Conservation (phyloP, 2,113 vertebrate species). For the Arizona elegans region DNA sequence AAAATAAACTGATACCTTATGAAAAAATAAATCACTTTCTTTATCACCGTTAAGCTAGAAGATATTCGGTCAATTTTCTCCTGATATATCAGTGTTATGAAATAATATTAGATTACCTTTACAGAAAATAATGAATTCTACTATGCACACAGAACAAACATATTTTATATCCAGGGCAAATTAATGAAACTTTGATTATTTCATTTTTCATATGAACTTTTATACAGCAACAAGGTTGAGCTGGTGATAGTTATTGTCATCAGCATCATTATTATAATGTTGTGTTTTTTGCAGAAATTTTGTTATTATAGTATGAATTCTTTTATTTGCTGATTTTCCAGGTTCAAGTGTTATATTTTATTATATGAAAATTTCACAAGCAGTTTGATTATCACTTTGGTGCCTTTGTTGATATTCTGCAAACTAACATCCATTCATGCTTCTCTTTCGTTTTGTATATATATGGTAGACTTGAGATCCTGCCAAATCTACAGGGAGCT, state of each 20-base stretch:
- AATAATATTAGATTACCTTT: background rate
- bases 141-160: background rate
- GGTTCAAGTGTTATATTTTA: slow-evolving; percentile 49
- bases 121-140: background rate
- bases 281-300: background rate
- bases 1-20: background rate
- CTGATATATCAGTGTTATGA: background rate
- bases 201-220: slow-evolving; percentile 2
- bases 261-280: background rate
- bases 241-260: background rate
- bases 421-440: slow-evolving; percentile 47
- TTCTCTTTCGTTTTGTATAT: slow-evolving; percentile 47
- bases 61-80: background rate
- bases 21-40: slow-evolving; percentile 18
- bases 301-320: background rate
- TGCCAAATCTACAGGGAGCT: too few relatives aligned
- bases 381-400: slow-evolving; percentile 55
- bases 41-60: background rate
- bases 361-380: slow-evolving; percentile 52
- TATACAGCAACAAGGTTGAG: background rate
- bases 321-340: slow-evolving; percentile 24
- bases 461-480: too few relatives aligned
- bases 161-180: background rate
- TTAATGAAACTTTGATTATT: slow-evolving; percentile 6
- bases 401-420: slow-evolving; percentile 45